Evolutionary conservation across 2,113 vertebrate genomes (phyloP).

Genomic region (Ameiurus melas): DNA sequence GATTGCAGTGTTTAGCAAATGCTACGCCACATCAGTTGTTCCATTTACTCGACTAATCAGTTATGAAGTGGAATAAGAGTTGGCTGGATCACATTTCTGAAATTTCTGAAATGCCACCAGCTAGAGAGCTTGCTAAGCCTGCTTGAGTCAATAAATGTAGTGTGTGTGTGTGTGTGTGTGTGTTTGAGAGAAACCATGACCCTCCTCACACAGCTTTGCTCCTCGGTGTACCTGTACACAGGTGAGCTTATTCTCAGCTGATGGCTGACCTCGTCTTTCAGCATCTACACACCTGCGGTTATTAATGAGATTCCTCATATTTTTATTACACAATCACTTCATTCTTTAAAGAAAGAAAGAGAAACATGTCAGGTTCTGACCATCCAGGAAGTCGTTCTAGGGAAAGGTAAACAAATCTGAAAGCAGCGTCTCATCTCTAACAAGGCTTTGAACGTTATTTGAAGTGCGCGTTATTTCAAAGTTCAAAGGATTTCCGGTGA

Average conservation of each 20-base stretch:
- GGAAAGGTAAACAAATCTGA: not conserved
- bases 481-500: slow-evolving; percentile 13
- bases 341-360: not conserved
- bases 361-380: slow-evolving; percentile 4
- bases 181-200: not conserved
- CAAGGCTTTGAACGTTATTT: slow-evolving; percentile 14
- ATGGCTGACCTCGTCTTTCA: slow-evolving; percentile 9
- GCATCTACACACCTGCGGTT: not conserved
- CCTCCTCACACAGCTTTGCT: not conserved
- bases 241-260: slow-evolving; percentile 23
- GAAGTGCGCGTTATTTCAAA: not conserved
- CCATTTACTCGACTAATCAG: not conserved
- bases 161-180: not conserved
- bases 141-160: not conserved
- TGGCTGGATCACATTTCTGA: not conserved
- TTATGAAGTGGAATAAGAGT: not conserved
- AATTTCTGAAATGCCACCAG: not conserved
- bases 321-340: slow-evolving; percentile 10
- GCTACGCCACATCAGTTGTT: not conserved
- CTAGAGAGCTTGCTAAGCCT: not conserved
- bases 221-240: slow-evolving; percentile 8
- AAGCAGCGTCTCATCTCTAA: not conserved
- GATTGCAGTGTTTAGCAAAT: slow-evolving; percentile 1
- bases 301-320: slow-evolving; percentile 36
- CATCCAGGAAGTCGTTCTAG: slow-evolving; percentile 15